These are phyloP conservation scores for Cirrhinus molitorella DNA, from an alignment of 2,797 vertebrate species.

Conservation along the genomic window DNA sequence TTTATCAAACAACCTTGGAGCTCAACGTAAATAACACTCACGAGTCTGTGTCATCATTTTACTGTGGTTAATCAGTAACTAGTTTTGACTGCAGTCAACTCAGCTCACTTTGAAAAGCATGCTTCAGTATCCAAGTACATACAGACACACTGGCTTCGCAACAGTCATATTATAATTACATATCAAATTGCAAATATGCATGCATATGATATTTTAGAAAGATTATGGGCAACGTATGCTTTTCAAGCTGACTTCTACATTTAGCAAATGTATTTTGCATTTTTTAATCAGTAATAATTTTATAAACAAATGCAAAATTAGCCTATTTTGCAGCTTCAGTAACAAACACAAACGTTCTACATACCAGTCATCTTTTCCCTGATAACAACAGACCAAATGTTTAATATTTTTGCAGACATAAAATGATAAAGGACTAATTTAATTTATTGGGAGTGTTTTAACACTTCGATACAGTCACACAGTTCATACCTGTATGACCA, in stretches of 20 bases:
- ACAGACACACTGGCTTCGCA: neutral
- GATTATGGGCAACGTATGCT: neutral
- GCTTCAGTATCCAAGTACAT: neutral
- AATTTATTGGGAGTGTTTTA: neutral
- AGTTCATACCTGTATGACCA: neutral
- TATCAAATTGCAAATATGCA: neutral
- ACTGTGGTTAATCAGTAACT: constrained; percentile 29
- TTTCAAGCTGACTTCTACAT: neutral
- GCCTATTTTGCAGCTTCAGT: neutral
- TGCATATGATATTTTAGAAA: neutral
- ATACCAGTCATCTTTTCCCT: neutral
- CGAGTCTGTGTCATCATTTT: neutral
- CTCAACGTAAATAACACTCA: neutral
- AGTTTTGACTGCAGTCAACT: neutral
- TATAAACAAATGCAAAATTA: neutral
- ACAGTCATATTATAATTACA: neutral
- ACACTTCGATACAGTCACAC: neutral
- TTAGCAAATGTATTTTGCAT: neutral
- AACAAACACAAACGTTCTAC: neutral
- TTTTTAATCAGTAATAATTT: too few relatives aligned
- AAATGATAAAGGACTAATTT: neutral
- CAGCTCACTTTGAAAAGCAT: neutral
- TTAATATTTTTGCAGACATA: neutral
- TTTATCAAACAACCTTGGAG: constrained; percentile 52
- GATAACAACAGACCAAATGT: neutral